Evolutionary conservation across 2,113 vertebrate genomes (phyloP).

Genomic region (Chionis minor): DNA sequence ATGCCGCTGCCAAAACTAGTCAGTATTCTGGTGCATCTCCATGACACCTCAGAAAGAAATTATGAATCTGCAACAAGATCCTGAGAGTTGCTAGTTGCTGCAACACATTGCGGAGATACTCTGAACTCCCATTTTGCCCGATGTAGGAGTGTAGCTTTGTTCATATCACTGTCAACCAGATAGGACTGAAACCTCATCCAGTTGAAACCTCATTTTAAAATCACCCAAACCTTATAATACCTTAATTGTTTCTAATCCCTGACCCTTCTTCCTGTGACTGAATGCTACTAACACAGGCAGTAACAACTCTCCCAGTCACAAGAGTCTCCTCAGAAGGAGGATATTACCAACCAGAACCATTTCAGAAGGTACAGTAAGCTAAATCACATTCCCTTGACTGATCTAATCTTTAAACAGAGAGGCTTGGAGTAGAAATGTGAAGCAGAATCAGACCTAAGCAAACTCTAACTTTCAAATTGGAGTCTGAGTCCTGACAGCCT

Average conservation of each 20-base stretch:
- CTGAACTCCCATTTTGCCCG: not conserved
- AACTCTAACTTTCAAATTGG: too few species aligned
- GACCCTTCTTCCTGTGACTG: not conserved
- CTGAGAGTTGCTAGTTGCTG: not conserved
- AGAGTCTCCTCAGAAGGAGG: not conserved
- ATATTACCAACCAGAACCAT: not conserved
- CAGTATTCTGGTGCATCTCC: not conserved
- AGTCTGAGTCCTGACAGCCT: not conserved
- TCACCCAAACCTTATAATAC: not conserved
- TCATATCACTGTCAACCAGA: not conserved
- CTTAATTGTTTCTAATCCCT: not conserved
- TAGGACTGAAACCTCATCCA: not conserved
- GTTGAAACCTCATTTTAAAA: not conserved
- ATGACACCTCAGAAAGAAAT: not conserved
- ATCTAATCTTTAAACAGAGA: not conserved
- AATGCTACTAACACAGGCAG: not conserved
- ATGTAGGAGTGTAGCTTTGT: not conserved
- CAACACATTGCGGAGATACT: not conserved
- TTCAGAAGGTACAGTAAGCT: not conserved
- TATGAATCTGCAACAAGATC: not conserved
- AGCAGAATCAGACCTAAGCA: not conserved
- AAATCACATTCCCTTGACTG: not conserved
- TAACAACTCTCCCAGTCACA: not conserved
- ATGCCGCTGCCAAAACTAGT: not conserved
- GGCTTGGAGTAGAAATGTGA: not conserved